Evolutionary conservation across 2,888 invertebrate genomes (phyloP).

Genomic region (Yponomeuta malinellus): DNA sequence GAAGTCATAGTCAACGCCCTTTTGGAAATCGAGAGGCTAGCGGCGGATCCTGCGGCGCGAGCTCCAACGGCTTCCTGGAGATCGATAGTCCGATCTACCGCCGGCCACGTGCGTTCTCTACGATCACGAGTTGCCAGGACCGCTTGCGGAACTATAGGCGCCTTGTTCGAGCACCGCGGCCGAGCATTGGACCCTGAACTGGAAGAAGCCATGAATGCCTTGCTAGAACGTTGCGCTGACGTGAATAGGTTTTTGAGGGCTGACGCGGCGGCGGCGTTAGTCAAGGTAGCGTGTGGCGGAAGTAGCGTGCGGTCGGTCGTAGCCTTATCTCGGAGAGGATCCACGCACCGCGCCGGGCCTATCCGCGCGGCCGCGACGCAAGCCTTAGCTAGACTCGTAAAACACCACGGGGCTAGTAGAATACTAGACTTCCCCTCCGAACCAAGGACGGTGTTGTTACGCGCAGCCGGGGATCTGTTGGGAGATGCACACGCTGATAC

Average conservation of each 20-base stretch:
- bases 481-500: conserved; percentile 92
- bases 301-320: conserved; percentile 80
- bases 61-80: conserved; percentile 81
- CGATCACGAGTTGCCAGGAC: conserved; percentile 94
- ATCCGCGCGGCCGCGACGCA: conserved; percentile 90
- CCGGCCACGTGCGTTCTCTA: conserved; percentile 89
- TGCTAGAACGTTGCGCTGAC: conserved; percentile 93
- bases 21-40: conserved; percentile 80
- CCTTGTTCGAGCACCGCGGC: conserved; percentile 82
- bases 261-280: conserved; percentile 89
- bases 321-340: conserved; percentile 82
- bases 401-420: conserved; percentile 83
- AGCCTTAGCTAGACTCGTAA: conserved; percentile 82
- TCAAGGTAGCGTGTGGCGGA: conserved; percentile 86
- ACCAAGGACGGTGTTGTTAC: conserved; percentile 85
- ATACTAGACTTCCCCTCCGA: conserved; percentile 85
- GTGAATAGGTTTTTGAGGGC: conserved; percentile 94
- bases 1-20: conserved; percentile 85
- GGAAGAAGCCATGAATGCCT: conserved; percentile 87
- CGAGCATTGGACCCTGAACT: conserved; percentile 82
- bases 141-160: conserved; percentile 88
- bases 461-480: conserved; percentile 87
- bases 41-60: conserved; percentile 80
- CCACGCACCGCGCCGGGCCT: conserved; percentile 88
- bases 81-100: conserved; percentile 81